Base-by-base conservation (phyloP, 2,113 vertebrate species). In the Ptilorrhoa leucosticta region DNA sequence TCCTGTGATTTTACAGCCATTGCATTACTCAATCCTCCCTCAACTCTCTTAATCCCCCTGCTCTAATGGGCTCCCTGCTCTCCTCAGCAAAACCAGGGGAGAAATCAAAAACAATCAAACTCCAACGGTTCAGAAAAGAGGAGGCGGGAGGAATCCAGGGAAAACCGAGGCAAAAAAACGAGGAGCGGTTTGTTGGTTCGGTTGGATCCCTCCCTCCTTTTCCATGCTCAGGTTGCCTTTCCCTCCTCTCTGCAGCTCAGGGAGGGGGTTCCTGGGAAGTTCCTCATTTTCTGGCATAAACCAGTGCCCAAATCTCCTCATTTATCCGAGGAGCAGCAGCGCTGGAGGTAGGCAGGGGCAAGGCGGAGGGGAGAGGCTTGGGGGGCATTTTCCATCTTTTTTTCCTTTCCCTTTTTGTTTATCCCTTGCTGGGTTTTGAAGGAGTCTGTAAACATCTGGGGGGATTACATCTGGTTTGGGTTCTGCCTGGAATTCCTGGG, bases 271-370 rank as follows among this genome's bases (percentile, higher is more conserved):
- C 28, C 0, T 10, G 57, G 69, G 84, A 33, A 56, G 21, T 50
- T 64, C 84, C 72, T 73, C 51, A 3, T 31, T 89, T 54, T 57
- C 28, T 77, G 64, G 27, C 39, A 53, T 14, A 4, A 14, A 47
- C 0, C 18, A 56, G 26, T 23, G 50, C 51, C 56, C 19, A 35
- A 26, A 53, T 37, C 35, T 2, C 65, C 79, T 33, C 8, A 11
- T 61, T 58, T 72, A 30, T 11, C 79, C 71, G 16, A 65, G 94
- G 73, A 84, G 14, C 48, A 57, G 85, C 88, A 57, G 90, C 16
- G n/a, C 33, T 75, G 76, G 83, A 95, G 92, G 90, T 94, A 92
- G 96, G 95, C 92, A 72, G 84, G 64, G 83, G 45, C 10, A 37
- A 73, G 75, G 57, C 13, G 40, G 50, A 58, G 80, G 92, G 73